Evolutionary conservation across 2,113 vertebrate species (phyloP).

Genomic region (Narcine bancroftii): DNA sequence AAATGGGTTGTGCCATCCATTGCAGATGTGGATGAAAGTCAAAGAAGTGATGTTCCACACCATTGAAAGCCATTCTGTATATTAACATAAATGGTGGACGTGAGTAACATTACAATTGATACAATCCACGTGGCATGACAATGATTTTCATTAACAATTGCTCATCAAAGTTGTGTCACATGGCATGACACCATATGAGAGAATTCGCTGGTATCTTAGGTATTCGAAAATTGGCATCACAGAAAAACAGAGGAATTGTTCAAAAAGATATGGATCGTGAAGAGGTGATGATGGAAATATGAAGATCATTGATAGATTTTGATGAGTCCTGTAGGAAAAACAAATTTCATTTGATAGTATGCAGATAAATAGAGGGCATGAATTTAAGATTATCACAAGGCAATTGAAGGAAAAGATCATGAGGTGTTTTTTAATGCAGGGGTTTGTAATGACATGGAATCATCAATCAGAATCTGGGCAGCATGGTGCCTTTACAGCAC

Average conservation of each 20-base stretch:
- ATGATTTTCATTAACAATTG: no score
- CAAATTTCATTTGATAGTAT: background rate
- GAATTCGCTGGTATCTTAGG: background rate
- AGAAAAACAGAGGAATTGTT: background rate
- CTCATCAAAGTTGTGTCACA: no score
- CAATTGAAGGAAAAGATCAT: background rate
- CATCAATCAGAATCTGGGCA: background rate
- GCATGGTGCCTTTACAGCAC: no score
- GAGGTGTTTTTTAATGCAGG: background rate
- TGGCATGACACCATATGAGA: no score
- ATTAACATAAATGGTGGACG: no score
- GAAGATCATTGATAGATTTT: background rate
- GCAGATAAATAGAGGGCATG: background rate
- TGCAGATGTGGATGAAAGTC: no score
- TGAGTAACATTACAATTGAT: no score
- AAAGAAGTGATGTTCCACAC: no score
- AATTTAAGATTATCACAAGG: background rate
- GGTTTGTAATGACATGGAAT: background rate
- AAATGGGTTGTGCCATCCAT: no score
- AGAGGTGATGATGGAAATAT: background rate
- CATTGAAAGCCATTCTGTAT: no score
- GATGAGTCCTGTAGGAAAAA: background rate
- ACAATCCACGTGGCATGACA: no score
- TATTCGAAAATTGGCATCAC: background rate
- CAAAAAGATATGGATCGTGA: background rate